Conservation (phyloP, 2,888 invertebrate species). For the Ceratothoa steindachneri region DNA sequence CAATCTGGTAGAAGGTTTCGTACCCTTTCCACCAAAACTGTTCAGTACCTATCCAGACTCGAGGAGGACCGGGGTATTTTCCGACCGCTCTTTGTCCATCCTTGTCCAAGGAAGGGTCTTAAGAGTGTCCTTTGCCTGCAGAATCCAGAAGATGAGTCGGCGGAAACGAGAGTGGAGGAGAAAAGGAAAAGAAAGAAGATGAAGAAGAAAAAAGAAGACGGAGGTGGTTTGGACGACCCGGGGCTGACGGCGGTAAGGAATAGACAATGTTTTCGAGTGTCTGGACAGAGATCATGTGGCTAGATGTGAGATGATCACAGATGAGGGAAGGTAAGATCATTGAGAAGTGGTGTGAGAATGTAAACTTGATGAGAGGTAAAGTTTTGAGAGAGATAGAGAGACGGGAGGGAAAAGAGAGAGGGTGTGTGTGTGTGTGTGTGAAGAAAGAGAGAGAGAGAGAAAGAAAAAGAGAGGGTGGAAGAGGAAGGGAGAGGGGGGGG, state of each 20-base stretch:
- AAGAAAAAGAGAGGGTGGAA: not conserved
- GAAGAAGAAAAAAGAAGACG: not conserved
- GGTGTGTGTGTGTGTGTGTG: not conserved
- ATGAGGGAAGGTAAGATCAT: not conserved
- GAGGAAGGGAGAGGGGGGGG: not conserved
- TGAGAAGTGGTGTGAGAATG: not conserved
- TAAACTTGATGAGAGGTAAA: not conserved
- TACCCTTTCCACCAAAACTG: too few relatives aligned
- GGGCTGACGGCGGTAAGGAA: not conserved
- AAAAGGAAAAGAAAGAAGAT: not conserved
- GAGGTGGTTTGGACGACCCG: not conserved
- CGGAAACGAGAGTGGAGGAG: not conserved
- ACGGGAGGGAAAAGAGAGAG: not conserved
- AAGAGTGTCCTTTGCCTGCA: too few relatives aligned
- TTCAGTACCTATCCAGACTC: too few relatives aligned
- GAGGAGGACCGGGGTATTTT: too few relatives aligned
- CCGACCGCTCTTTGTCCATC: too few relatives aligned
- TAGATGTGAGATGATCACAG: too few relatives aligned
- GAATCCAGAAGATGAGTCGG: not conserved
- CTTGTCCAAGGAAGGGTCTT: too few relatives aligned
- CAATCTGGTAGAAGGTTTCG: too few relatives aligned
- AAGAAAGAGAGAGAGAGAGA: not conserved
- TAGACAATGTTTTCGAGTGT: too few relatives aligned
- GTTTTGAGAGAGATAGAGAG: not conserved
- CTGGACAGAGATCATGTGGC: too few relatives aligned